Evolutionary conservation across 2,888 invertebrate species (phyloP).

Genomic region (Protophormia terraenovae): DNA sequence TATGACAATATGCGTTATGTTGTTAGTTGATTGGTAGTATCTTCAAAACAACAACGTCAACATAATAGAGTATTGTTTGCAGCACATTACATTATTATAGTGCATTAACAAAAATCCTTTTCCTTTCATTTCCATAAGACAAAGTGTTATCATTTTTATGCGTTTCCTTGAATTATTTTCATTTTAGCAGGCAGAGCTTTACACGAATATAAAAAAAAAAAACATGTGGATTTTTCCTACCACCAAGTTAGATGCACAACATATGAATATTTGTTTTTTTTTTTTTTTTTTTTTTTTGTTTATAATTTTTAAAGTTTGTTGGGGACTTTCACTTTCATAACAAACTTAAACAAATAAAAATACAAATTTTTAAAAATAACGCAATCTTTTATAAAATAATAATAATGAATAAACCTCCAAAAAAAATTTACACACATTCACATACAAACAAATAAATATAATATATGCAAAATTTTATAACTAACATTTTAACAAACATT

Average conservation of each 20-base stretch:
- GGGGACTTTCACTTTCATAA: constrained; percentile 64
- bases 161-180: constrained; percentile 65
- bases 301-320: constrained; percentile 23
- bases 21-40: constrained; percentile 19
- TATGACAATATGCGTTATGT: constrained; percentile 51
- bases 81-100: constrained; percentile 36
- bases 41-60: not conserved
- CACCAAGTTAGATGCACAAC: not conserved
- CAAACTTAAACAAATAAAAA: constrained; percentile 17
- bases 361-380: constrained; percentile 42
- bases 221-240: not conserved
- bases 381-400: constrained; percentile 54
- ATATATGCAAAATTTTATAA: constrained; percentile 43
- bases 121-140: constrained; percentile 62
- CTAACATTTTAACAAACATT: constrained; percentile 25
- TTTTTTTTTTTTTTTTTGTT: constrained; percentile 8
- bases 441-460: constrained; percentile 20
- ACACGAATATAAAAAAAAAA: not conserved
- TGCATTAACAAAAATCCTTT: constrained; percentile 47
- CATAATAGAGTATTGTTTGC: constrained; percentile 26
- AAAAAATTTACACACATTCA: constrained; percentile 21
- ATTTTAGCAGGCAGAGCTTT: constrained; percentile 17
- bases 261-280: constrained; percentile 32
- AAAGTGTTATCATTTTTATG: constrained; percentile 61
- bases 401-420: not conserved